These are phyloP conservation scores for Lasioglossum zephyrum DNA, from an alignment of 2,888 invertebrate species.

Conservation along the genomic window DNA sequence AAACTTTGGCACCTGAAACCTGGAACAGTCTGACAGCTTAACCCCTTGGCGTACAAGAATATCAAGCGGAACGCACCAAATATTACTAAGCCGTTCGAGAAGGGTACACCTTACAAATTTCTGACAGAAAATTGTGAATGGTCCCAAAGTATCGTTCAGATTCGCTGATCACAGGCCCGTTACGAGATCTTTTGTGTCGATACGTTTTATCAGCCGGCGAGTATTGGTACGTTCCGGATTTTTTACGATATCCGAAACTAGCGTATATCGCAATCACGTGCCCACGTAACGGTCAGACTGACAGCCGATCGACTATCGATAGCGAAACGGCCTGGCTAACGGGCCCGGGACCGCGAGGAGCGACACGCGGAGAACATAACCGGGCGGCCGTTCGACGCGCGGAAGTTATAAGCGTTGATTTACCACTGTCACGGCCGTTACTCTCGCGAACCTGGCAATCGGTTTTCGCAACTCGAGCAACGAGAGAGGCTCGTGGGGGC, in stretches of 20 bases:
- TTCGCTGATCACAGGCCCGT: constrained; percentile 10
- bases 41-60: neutral
- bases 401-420: constrained; percentile 68
- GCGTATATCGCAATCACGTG: constrained; percentile 59
- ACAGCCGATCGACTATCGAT: constrained; percentile 56
- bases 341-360: constrained; percentile 29
- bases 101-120: neutral
- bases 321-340: constrained; percentile 37
- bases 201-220: constrained; percentile 35
- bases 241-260: neutral
- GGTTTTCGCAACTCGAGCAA: constrained; percentile 61
- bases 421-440: constrained; percentile 72
- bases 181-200: constrained; percentile 32
- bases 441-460: constrained; percentile 58
- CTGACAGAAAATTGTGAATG: neutral
- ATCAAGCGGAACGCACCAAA: neutral
- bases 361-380: constrained; percentile 1
- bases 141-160: neutral
- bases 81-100: neutral
- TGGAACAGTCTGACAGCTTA: neutral
- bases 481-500: constrained; percentile 26
- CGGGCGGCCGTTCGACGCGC: constrained; percentile 44
- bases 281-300: constrained; percentile 55
- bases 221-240: neutral
- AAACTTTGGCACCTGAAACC: neutral